phyloP scores from a whole-genome alignment of 1,140 invertebrate species.

The Oncopodura yosiiana region DNA sequence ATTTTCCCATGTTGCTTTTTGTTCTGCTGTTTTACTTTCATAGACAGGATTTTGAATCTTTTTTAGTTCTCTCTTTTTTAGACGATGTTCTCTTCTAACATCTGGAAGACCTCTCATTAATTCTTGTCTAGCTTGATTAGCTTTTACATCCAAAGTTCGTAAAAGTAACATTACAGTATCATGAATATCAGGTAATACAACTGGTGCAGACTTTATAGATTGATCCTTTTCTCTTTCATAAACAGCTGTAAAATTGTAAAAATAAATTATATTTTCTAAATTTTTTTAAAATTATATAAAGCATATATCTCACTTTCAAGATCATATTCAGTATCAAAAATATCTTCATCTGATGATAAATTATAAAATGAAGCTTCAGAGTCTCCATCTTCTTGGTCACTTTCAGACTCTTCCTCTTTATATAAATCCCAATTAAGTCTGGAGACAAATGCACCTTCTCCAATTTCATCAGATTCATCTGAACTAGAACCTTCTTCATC shows the following conservation, averaged over 20 bases:
- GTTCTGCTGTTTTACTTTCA: background rate
- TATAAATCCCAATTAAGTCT: constrained; percentile 16
- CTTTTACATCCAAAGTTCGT: no score
- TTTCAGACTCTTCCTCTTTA: constrained; percentile 4
- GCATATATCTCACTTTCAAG: constrained; percentile 1
- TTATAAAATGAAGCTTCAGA: background rate
- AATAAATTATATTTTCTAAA: background rate
- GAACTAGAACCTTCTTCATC: constrained; percentile 11
- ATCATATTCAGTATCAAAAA: constrained; percentile 1
- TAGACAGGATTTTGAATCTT: background rate
- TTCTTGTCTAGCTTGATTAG: background rate
- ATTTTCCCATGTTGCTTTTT: background rate
- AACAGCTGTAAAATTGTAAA: background rate
- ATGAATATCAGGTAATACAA: background rate
- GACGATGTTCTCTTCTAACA: background rate
- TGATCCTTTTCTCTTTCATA: background rate
- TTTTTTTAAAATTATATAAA: background rate
- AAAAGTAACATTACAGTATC: no score
- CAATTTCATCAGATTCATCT: constrained; percentile 20
- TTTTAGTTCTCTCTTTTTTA: background rate
- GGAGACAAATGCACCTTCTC: background rate
- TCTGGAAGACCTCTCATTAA: background rate
- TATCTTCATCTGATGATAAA: background rate
- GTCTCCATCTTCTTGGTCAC: background rate
- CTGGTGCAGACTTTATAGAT: background rate